Base-by-base conservation (phyloP, 2,888 invertebrate genomes). In the Hesperia comma region DNA sequence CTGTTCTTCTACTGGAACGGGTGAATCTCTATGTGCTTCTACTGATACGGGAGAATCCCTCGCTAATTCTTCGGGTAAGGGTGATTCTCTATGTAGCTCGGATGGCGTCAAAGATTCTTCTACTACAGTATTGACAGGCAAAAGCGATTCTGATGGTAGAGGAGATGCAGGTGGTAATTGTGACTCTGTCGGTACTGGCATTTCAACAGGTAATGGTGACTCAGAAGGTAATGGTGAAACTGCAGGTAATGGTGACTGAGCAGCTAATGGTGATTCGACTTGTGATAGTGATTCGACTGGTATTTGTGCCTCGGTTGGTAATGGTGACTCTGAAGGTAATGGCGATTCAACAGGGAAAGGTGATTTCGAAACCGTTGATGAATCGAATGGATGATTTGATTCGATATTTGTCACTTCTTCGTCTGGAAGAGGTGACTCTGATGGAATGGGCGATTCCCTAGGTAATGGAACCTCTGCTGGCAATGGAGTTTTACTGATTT, bases 141-240 rank as follows among this genome's bases (percentile, higher is more conserved):
- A 33, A 69, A 61, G 69, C 51, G 71, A 69, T 61, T 54, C 58
- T 49, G 62, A 40, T 78, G 74, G 73, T 12, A 72, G 46, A 32
- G 69, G 81, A 64, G 60, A 76, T 63, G 58, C 68, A 17, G 67
- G 61, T 33, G 73, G 58, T 46, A 73, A 69, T 21, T 74, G 69
- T 14, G 72, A 61, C 12, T 77, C 72, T 32, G 60, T 61, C 32
- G 73, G 73, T 40, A 70, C 58, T 15, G 71, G 79, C 76, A n/a
- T 83, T 78, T 57, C 77, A 69, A 46, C 82, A 76, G 72, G 75
- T 7, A 68, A 68, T n/a, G 68, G 80, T 63, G 43, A 72, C 61
- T 69, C 68, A 15, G 61, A 56, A 49, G 74, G 68, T 40, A 73
- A 63, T 21, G 74, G 69, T 8, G 72, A 62, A 1, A 77, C 74